Evolutionary conservation across 2,113 vertebrate species (phyloP).

Genomic region (Macaca fascicularis): T2T-MFA8v1.1 NC_088375.1:230843501-230844000

Average conservation of each 20-base stretch:
- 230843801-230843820: not conserved
- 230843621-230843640: not conserved
- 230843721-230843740: not conserved
- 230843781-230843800: too few species aligned
- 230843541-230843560: fast-evolving
- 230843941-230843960: too few species aligned
- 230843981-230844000: too few species aligned
- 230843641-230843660: not conserved
- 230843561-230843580: fast-evolving
- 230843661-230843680: not conserved
- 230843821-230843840: not conserved
- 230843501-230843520: not conserved
- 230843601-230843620: fast-evolving
- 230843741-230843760: not conserved
- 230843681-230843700: not conserved
- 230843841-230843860: not conserved
- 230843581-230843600: fast-evolving
- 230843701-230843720: not conserved
- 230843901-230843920: not conserved
- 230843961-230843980: too few species aligned
- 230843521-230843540: too few species aligned
- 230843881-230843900: not conserved
- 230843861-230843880: not conserved
- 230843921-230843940: too few species aligned
- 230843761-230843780: not conserved